Conservation (phyloP, 2,888 invertebrate species). For the Scrobipalpa atriplicella region DNA sequence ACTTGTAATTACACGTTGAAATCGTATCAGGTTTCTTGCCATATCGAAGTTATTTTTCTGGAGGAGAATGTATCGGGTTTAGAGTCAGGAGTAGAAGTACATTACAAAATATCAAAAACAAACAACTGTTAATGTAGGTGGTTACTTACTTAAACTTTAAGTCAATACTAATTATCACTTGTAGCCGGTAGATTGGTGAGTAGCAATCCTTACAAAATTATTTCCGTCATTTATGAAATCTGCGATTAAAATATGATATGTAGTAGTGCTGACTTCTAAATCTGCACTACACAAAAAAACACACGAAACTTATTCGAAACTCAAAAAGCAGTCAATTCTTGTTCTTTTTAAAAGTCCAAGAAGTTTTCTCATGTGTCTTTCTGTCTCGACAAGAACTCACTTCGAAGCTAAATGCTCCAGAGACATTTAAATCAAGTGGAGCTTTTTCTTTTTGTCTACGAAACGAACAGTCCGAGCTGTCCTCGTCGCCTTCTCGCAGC, state of each 20-base stretch:
- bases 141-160: no score
- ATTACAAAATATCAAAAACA: no score
- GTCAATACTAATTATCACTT: no score
- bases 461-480: slow-evolving; percentile 52
- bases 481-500: slow-evolving; percentile 25
- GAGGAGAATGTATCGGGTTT: no score
- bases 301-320: background rate
- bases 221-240: no score
- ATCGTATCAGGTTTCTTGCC: background rate
- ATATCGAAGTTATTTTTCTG: no score
- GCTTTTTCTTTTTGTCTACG: slow-evolving; percentile 55
- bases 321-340: background rate
- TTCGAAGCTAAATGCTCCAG: slow-evolving; percentile 59
- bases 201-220: no score
- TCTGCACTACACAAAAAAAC: background rate
- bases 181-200: no score
- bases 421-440: slow-evolving; percentile 67
- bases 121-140: no score
- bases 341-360: slow-evolving; percentile 1
- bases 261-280: no score
- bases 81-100: no score
- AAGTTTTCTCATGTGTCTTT: slow-evolving; percentile 2
- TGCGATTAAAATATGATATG: no score
- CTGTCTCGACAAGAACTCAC: slow-evolving; percentile 42
- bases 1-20: slow-evolving; percentile 4